A percentile compares a stretch with the other conserved stretches of the same genome.
These are phyloP conservation scores for Thermophis baileyi DNA, from an alignment of 2,113 vertebrate species.

Conservation along the genomic window DNA sequence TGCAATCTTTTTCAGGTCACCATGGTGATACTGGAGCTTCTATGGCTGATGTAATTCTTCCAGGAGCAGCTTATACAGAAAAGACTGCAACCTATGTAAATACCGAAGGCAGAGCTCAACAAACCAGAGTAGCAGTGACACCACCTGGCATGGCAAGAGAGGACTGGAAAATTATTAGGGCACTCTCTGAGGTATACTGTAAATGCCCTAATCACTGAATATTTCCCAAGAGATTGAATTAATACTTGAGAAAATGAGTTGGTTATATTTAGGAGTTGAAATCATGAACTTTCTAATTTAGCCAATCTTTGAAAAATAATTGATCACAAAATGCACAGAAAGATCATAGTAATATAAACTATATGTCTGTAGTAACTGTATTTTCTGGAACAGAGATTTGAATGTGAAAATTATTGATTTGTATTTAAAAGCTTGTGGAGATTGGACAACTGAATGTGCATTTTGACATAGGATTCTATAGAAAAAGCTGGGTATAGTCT, in stretches of 20 bases:
- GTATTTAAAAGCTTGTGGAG: not conserved
- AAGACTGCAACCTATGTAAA: slow-evolving; percentile 92
- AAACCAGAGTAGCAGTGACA: slow-evolving; percentile 88
- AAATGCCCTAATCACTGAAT: not conserved
- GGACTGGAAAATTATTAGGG: slow-evolving; percentile 95
- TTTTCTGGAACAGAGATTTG: not conserved
- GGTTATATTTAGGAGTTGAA: not conserved
- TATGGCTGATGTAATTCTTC: slow-evolving; percentile 91
- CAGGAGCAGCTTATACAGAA: slow-evolving; percentile 94
- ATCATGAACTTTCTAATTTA: not conserved
- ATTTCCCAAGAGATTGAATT: not conserved
- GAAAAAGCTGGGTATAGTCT: not conserved
- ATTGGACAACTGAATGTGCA: not conserved
- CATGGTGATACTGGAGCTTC: slow-evolving; percentile 91
- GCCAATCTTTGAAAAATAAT: not conserved
- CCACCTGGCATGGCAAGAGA: slow-evolving; percentile 91
- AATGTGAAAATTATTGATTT: not conserved
- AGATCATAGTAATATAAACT: not conserved
- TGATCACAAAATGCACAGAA: not conserved
- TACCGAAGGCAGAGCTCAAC: slow-evolving; percentile 92
- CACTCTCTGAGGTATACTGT: slow-evolving; percentile 89
- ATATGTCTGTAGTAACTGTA: not conserved
- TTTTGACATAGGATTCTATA: slow-evolving; percentile 1
- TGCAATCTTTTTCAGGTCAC: slow-evolving; percentile 76
- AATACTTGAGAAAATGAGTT: not conserved